phyloP scores from a whole-genome alignment of 1,140 invertebrate species.

The Sminthurinus signatus region DNA sequence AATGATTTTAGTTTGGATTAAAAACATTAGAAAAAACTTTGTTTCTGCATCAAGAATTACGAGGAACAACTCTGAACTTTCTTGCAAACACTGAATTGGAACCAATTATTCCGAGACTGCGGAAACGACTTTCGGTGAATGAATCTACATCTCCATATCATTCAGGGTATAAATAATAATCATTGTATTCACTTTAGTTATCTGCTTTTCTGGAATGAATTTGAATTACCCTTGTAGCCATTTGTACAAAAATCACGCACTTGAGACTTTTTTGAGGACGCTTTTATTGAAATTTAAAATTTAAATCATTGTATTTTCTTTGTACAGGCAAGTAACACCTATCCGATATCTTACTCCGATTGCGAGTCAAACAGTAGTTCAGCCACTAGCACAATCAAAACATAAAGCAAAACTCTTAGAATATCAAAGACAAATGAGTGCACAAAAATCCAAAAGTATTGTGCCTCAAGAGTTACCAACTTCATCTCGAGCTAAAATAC shows the following conservation, averaged over 20 bases:
- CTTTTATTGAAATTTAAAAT: too few relatives aligned
- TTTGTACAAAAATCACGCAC: too few relatives aligned
- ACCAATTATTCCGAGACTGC: background rate
- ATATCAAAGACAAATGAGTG: background rate
- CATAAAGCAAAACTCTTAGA: background rate
- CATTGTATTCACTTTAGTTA: too few relatives aligned
- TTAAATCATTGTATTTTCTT: too few relatives aligned
- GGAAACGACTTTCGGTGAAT: background rate
- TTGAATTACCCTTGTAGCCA: too few relatives aligned
- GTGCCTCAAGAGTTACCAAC: background rate
- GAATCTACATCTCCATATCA: background rate
- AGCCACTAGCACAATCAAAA: background rate
- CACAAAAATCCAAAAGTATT: background rate
- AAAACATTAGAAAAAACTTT: slow-evolving; percentile 20
- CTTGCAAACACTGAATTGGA: background rate
- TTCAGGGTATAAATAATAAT: too few relatives aligned
- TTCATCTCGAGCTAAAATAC: background rate
- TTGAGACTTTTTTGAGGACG: too few relatives aligned
- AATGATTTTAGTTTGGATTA: slow-evolving; percentile 19
- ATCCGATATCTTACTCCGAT: background rate
- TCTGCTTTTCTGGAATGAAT: too few relatives aligned
- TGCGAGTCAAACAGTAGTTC: background rate
- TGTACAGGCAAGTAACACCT: slow-evolving; percentile 1
- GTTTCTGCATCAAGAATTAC: slow-evolving; percentile 1
- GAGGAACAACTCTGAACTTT: background rate